Conservation (phyloP, 2,888 invertebrate species). For the Xestia rhomboidea region DNA sequence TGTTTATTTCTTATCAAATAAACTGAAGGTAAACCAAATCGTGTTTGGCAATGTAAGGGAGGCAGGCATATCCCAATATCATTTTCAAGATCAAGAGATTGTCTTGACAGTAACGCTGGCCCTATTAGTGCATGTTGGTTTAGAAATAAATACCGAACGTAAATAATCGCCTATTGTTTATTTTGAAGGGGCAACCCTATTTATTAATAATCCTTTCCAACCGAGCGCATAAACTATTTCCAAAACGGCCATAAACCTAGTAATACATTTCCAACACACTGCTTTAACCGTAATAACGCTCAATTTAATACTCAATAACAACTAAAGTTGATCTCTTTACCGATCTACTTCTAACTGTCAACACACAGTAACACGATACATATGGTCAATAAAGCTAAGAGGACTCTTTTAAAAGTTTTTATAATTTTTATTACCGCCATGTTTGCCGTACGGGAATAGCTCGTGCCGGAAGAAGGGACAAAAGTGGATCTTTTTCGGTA, state of each 20-base stretch:
- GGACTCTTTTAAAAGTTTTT: slow-evolving; percentile 76
- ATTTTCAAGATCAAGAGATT: not conserved
- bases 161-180: slow-evolving; percentile 17
- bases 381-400: slow-evolving; percentile 80
- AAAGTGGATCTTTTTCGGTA: slow-evolving; percentile 82
- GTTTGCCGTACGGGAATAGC: slow-evolving; percentile 75
- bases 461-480: slow-evolving; percentile 83
- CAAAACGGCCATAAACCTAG: slow-evolving; percentile 29
- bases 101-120: not conserved
- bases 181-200: slow-evolving; percentile 8
- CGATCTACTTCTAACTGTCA: slow-evolving; percentile 68
- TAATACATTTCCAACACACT: slow-evolving; percentile 27
- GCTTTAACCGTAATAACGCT: slow-evolving; percentile 23
- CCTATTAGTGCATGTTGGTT: not conserved
- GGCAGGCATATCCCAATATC: not conserved
- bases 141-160: not conserved
- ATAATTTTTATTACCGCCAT: slow-evolving; percentile 65
- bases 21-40: not conserved
- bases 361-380: slow-evolving; percentile 75
- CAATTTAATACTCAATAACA: slow-evolving; percentile 38
- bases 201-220: slow-evolving; percentile 13
- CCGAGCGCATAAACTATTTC: slow-evolving; percentile 36
- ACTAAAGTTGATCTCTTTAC: slow-evolving; percentile 23
- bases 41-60: not conserved
- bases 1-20: not conserved